Conservation (phyloP, 2,888 invertebrate genomes). For the Calephelis perditalis region DNA sequence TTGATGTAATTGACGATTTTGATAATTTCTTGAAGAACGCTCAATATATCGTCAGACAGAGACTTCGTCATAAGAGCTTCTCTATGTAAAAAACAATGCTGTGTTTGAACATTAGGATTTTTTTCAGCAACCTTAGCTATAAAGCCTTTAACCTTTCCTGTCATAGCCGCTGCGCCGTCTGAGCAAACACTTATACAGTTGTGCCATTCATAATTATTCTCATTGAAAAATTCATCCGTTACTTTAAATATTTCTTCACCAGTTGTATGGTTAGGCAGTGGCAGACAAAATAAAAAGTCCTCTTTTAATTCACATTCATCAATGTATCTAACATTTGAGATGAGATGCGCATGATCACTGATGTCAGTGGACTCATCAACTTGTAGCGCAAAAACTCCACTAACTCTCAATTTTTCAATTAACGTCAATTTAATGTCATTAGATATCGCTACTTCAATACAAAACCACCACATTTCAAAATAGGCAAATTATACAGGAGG, state of each 20-base stretch:
- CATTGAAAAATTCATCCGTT: neutral
- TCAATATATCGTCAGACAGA: conserved; percentile 21
- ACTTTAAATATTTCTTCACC: no score
- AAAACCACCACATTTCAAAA: no score
- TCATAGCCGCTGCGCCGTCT: neutral
- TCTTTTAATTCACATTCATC: neutral
- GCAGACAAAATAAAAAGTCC: neutral
- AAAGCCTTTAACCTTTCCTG: no score
- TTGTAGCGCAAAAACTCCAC: conserved; percentile 22
- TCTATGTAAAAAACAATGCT: conserved; percentile 18
- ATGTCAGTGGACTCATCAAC: conserved; percentile 10
- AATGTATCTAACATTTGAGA: no score
- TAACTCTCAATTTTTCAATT: conserved; percentile 24
- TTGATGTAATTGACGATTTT: conserved; percentile 21
- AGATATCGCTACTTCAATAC: conserved; percentile 12
- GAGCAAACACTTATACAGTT: neutral
- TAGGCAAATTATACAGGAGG: no score
- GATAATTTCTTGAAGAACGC: conserved; percentile 20
- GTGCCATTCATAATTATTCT: neutral
- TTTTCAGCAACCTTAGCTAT: no score
- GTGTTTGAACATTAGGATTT: conserved; percentile 19
- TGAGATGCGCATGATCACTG: no score
- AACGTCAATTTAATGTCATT: neutral
- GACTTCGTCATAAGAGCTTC: conserved; percentile 22
- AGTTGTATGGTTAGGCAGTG: conserved; percentile 6